These are phyloP conservation scores for Indicator maculatus DNA, from an alignment of 2,113 vertebrate genomes.

Conservation along the genomic window DNA sequence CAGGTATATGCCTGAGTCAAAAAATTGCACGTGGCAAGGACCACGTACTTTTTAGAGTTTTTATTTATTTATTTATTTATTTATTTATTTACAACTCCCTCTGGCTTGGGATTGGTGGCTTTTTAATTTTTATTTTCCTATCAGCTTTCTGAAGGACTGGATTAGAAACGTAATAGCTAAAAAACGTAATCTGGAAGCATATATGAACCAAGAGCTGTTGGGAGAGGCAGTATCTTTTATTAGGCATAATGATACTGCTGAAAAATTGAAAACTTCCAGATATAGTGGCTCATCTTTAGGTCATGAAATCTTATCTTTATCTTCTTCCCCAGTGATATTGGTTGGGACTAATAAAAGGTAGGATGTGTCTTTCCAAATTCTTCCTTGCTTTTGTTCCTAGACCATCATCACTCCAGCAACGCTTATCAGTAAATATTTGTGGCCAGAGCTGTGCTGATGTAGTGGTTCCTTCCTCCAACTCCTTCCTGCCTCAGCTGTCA, in stretches of 20 bases:
- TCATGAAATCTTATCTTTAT: background rate
- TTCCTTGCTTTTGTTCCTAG: background rate
- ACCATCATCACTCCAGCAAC: background rate
- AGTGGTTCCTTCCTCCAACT: accelerated
- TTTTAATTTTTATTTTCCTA: conserved; percentile 5
- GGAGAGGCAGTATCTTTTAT: background rate
- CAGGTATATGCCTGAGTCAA: background rate
- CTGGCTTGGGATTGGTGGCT: background rate
- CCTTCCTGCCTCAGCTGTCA: background rate
- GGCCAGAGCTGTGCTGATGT: background rate
- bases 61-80: background rate
- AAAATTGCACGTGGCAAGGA: background rate
- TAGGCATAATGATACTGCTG: background rate
- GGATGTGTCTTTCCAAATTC: background rate
- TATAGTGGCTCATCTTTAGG: background rate
- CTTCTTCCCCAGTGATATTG: background rate
- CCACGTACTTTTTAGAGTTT: background rate
- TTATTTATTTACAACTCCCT: background rate
- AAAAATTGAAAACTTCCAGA: background rate
- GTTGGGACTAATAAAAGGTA: background rate
- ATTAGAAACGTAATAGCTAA: background rate
- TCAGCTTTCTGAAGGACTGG: background rate
- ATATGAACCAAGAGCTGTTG: background rate
- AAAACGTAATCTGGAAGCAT: background rate
- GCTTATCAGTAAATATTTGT: background rate